phyloP scores from a whole-genome alignment of 2,888 invertebrate genomes.

The Drosophila meridionalis region DNA sequence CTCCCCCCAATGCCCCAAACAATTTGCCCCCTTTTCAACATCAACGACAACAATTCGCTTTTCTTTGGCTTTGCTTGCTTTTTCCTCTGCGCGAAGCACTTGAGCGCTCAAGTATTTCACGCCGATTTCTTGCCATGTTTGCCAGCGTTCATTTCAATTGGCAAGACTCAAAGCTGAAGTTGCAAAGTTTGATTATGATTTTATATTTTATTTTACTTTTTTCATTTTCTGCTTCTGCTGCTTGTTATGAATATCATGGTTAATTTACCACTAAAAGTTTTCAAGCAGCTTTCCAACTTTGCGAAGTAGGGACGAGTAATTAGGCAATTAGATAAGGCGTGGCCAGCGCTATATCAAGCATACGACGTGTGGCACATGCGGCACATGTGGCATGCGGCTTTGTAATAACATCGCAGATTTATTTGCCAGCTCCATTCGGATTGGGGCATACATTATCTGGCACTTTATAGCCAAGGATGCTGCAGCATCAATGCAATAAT shows the following conservation, averaged over 20 bases:
- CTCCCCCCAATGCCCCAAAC: neutral
- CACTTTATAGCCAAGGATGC: conserved; percentile 62
- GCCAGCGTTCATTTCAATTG: conserved; percentile 53
- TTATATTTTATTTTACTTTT: neutral
- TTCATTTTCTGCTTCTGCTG: conserved; percentile 15
- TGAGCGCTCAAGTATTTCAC: conserved; percentile 80
- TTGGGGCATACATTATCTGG: conserved; percentile 53
- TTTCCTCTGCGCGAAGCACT: conserved; percentile 63
- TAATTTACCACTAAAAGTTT: conserved; percentile 58
- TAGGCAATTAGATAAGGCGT: conserved; percentile 58
- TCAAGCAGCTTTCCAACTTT: conserved; percentile 50
- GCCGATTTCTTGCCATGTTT: conserved; percentile 67
- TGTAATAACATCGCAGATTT: conserved; percentile 58
- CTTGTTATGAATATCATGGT: conserved; percentile 48
- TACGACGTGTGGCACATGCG: conserved; percentile 23
- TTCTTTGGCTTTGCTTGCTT: neutral
- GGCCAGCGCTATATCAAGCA: conserved; percentile 35
- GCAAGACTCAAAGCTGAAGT: conserved; percentile 16
- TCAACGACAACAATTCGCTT: conserved; percentile 52
- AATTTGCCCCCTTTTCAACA: neutral
- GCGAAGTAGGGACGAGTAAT: conserved; percentile 51
- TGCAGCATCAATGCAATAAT: conserved; percentile 61
- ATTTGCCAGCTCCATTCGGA: conserved; percentile 40
- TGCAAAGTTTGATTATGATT: conserved; percentile 4
- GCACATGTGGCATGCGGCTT: conserved; percentile 32